Evolutionary conservation across 2,888 invertebrate species (phyloP).

Genomic region (Therioaphis trifolii): DNA sequence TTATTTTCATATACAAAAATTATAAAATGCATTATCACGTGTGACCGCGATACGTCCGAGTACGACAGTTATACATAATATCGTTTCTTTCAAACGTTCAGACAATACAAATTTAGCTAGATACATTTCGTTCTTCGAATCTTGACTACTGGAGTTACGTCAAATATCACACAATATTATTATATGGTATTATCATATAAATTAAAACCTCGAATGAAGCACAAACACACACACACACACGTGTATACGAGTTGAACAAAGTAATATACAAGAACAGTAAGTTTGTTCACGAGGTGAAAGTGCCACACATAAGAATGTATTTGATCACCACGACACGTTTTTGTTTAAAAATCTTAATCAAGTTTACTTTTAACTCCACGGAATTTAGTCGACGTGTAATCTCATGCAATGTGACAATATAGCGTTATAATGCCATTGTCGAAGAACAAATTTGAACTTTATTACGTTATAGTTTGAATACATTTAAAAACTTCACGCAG

Average conservation of each 20-base stretch:
- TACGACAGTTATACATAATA: too few species aligned
- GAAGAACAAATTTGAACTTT: constrained; percentile 37
- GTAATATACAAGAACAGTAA: neutral
- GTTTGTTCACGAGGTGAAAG: neutral
- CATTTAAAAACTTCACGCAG: constrained; percentile 1
- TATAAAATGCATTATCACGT: too few species aligned
- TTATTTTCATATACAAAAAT: too few species aligned
- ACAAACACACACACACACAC: neutral
- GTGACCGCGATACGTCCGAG: too few species aligned
- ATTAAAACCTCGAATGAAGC: neutral
- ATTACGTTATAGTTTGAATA: constrained; percentile 40
- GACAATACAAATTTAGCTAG: too few species aligned
- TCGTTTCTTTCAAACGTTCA: too few species aligned
- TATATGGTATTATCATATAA: neutral
- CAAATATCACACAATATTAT: neutral
- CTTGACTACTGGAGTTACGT: neutral
- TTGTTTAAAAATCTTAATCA: neutral
- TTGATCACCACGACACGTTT: neutral
- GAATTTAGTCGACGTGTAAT: neutral
- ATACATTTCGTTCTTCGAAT: neutral
- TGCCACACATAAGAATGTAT: neutral
- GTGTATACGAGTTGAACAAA: neutral
- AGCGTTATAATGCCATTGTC: neutral
- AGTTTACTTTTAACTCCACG: neutral
- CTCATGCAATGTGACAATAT: neutral